Evolutionary conservation across 2,888 invertebrate species (phyloP), one percentile per base, ranked within the genome.

Genomic region (Pachydiplax longipennis): DNA sequence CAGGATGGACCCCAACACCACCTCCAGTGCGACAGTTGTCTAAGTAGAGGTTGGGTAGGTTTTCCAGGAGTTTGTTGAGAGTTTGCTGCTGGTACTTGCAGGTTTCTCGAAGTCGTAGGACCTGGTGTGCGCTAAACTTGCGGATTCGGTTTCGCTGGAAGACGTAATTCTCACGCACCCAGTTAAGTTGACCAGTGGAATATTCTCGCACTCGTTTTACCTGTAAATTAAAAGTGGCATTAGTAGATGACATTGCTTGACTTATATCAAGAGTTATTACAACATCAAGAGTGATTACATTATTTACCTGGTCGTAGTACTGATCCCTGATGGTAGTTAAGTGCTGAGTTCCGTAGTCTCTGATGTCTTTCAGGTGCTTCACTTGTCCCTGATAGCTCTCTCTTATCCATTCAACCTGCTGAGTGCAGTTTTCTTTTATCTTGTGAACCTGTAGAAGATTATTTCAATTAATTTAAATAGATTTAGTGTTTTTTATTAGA

Each of bases 81-180:
- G 98, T 98, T 94, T 98, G 98, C 94, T 99, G 99, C 94, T 99
- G 99, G 93, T 98, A 97, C 94, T 99, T 99, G 95, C 98, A 99
- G 15, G 98, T 98, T 94, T 99, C 98, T 53, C 98, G 96, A 81
- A 99, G 94, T 90, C 98, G 96, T 82, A 98, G 95, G 91, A 99
- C 96, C 94, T 99, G 98, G 93, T 98, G 98, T 35, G 98, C 97
- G 94, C 98, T 98, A 94, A 99, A 99, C 94, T 99, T 99, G 90
- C 98, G 95, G 92, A 99, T 98, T 94, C 98, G 97, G 94, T 98
- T 97, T 91, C 99, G 96, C 94, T 99, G 99, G 95, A 98, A 98
- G 93, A 98, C 97, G 94, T 99, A 99, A 94, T 98, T 98, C 94
- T 99, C 99, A 91, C 98, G 96, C 92, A 99, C 98, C 97, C 98